Base-by-base conservation (phyloP, 2,888 invertebrate species). In the Trichogramma dendrolimi region DNA sequence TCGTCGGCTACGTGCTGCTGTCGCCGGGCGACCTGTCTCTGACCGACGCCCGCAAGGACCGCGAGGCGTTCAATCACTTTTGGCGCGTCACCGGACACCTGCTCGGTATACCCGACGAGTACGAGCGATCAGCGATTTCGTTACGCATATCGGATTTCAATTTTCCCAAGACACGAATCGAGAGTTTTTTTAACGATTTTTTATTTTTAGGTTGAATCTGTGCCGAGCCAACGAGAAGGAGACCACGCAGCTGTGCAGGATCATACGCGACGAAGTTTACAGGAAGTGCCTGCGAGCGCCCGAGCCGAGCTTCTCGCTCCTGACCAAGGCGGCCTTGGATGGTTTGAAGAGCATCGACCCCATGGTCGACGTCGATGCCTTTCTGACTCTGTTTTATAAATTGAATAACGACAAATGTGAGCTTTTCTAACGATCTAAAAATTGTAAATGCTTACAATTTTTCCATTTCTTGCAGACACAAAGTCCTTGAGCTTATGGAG, bases 1-100 rank as follows among this genome's bases (percentile, higher is more conserved):
- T 94, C 74, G 83, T 93, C 71, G 94, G 92, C 0, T 86, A 86
- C 67, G 79, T 85, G 0, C 74, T 91, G 0, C 71, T 88, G 4
- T 82, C 83, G 14, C 83, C 87, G 0, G 81, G 85, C 55, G 75
- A 81, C 55, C 81, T 91, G 54, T 89, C 90, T 0, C 78, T 93
- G 4, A 66, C 62, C 0, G 82, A 84, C 68, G 78, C 82, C 1
- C 80, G 80, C 3, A 78, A 81, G 0, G 85, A 83, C 40, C 87
- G 88, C 71, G 87, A 88, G 63, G 88, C 86, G 1, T 88, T 89
- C 62, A 81, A 88, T 43, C 91, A 94, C 77, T 84, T 90, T 72
- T 94, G 94, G 94, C 85, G 88, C 65, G 87, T 90, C 1, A 80
- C 93, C 42, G 93, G 92, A 0, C 82, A 89, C 72, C 78, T 91